These are phyloP conservation scores for Sapajus apella DNA, from an alignment of 2,113 vertebrate species.

Conservation along the genomic window DNA sequence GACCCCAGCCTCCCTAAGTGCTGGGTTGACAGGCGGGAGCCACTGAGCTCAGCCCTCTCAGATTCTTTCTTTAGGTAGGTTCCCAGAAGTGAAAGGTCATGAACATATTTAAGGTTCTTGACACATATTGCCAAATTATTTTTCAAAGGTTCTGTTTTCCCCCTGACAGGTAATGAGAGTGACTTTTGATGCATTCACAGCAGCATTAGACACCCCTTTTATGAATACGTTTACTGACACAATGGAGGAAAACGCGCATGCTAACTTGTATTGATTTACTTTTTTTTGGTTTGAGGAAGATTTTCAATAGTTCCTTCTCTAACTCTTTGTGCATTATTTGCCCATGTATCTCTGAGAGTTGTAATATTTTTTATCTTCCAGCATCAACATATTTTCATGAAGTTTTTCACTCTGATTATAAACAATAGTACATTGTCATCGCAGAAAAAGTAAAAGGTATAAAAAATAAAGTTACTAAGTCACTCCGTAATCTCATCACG, in stretches of 20 bases:
- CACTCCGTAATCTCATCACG: too few species aligned
- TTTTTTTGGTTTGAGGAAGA: neutral
- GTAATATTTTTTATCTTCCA: neutral
- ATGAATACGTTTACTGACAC: too few species aligned
- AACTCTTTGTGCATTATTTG: neutral
- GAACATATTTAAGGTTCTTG: neutral
- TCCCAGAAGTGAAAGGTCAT: neutral
- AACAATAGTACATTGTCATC: neutral
- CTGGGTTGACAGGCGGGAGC: too few species aligned
- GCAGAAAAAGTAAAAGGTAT: neutral
- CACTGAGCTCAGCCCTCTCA: too few species aligned
- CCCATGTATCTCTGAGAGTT: neutral
- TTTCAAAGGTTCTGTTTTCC: neutral
- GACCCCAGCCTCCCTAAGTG: too few species aligned
- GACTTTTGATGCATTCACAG: fast-evolving
- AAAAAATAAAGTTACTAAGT: neutral
- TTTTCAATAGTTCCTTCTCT: neutral
- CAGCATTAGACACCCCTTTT: fast-evolving
- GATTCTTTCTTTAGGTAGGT: neutral
- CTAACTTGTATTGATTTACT: neutral
- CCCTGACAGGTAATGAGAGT: neutral
- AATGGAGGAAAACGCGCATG: fast-evolving
- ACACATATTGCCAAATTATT: neutral
- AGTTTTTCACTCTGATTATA: neutral
- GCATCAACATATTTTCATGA: neutral